Evolutionary conservation across 2,113 vertebrate species (phyloP), one percentile per base, ranked within the genome.

Genomic region (Anguilla rostrata): DNA sequence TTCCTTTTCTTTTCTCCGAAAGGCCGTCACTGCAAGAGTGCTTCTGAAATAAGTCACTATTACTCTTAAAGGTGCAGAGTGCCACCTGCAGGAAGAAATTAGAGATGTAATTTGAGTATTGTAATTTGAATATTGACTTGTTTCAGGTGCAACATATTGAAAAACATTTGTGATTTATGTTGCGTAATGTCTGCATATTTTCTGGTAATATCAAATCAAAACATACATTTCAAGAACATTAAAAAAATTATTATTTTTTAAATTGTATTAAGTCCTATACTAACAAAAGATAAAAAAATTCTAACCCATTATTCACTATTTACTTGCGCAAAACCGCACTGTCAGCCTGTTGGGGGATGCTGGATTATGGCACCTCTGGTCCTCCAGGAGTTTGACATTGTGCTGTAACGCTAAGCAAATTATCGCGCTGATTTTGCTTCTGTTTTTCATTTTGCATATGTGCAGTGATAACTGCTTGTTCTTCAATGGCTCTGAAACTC

Each of bases 281-380:
- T 85, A 79, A 79, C 71, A 80, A 18, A 40, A 39, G 41, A 80
- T 57, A 80, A 85, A 9, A 18, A 22, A 81, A 81, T 60, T 79
- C 20, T 11, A 29, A 80, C 29, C 39, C 6, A 41, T 40, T 9
- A 39, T 49, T 82, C 4, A 15, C 5, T 56, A 46, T 53, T 53
- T 82, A 29, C 26, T 34, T 41, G 39, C 80, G 6, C 8, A 81
- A 81, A 46, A 18, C 41, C 6, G 20, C 16, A 39, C 15, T 41
- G 16, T 81, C 39, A 9, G 5, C 39, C 79, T 43, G 40, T 81
- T 81, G 20, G 41, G 1, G 39, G 60, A 66, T 81, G 8, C 15
- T 39, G 29, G 16, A 4, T 20, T 80, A 9, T 43, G 40, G 39
- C 2, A 26, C 39, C 16, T 81, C 79, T 22, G 39, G 6, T n/a